Evolutionary conservation across 23 tunicate genomes (phyloP).

Genomic region (Halocynthia roretzi): DNA sequence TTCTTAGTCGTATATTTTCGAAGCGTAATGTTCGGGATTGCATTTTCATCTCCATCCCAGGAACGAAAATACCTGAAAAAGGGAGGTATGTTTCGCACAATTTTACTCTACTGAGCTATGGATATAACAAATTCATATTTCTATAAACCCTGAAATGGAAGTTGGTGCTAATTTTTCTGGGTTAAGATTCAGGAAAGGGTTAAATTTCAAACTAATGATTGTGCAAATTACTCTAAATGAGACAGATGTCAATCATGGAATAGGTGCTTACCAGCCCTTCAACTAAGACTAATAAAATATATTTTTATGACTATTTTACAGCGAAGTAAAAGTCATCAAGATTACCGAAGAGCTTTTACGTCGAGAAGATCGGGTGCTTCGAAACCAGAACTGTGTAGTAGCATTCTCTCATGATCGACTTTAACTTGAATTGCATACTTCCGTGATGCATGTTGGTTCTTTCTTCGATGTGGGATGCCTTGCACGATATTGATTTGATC

Average conservation of each 20-base stretch:
- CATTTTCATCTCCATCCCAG: slow-evolving; percentile 44
- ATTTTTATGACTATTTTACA: too few relatives aligned
- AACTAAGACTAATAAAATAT: too few relatives aligned
- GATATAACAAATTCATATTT: too few relatives aligned
- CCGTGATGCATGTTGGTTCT: slow-evolving; percentile 45
- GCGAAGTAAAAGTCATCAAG: too few relatives aligned
- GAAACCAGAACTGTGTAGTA: slow-evolving; percentile 34
- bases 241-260: too few relatives aligned
- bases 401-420: slow-evolving; percentile 50
- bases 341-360: slow-evolving; percentile 19
- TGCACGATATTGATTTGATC: slow-evolving; percentile 48
- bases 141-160: too few relatives aligned
- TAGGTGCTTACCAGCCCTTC: too few relatives aligned
- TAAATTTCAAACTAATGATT: too few relatives aligned
- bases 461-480: slow-evolving; percentile 30
- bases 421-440: slow-evolving; percentile 36
- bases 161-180: too few relatives aligned
- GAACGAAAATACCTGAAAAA: slow-evolving; percentile 26
- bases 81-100: neutral
- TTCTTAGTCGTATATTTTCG: neutral
- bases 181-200: too few relatives aligned
- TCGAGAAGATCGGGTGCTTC: slow-evolving; percentile 40
- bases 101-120: neutral
- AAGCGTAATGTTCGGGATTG: slow-evolving; percentile 38
- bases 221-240: too few relatives aligned